These are phyloP conservation scores for Lasioglossum oenotherae DNA, from an alignment of 2,888 invertebrate species.

Conservation along the genomic window DNA sequence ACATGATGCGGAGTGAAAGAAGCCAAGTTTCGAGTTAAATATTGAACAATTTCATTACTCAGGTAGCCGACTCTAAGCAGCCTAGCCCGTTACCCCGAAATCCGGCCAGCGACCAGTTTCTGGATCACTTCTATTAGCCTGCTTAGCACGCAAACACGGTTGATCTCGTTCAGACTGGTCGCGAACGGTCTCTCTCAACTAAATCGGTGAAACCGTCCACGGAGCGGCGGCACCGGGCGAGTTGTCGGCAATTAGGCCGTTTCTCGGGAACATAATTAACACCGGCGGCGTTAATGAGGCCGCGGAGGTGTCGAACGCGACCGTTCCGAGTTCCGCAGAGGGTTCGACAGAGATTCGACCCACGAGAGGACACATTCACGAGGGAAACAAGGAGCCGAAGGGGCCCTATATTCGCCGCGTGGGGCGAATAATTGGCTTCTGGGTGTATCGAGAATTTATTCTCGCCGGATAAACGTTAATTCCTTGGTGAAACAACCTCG, in stretches of 20 bases:
- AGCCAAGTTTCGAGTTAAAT: not conserved
- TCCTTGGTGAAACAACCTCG: conserved; percentile 62
- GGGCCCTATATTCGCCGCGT: conserved; percentile 55
- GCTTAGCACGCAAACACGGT: conserved; percentile 80
- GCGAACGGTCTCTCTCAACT: conserved; percentile 25
- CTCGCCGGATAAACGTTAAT: conserved; percentile 68
- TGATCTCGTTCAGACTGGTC: conserved; percentile 77
- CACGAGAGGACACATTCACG: not conserved
- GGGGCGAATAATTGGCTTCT: conserved; percentile 69
- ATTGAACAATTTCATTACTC: not conserved
- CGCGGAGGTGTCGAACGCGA: conserved; percentile 78
- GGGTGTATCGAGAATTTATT: conserved; percentile 64
- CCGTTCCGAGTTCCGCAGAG: conserved; percentile 48
- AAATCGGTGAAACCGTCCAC: conserved; percentile 49
- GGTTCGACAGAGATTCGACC: conserved; percentile 17
- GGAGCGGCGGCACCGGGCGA: conserved; percentile 38
- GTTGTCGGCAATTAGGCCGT: conserved; percentile 80
- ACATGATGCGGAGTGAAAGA: not conserved
- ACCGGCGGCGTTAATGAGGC: conserved; percentile 81
- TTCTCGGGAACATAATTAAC: conserved; percentile 81
- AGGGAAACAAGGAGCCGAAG: not conserved
- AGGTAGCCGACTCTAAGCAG: conserved; percentile 3
- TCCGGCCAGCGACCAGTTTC: conserved; percentile 72
- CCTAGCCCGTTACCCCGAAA: conserved; percentile 60
- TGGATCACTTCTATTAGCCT: conserved; percentile 77